Conservation (phyloP, 2,113 vertebrate species). For the Mystacornis crossleyi region DNA sequence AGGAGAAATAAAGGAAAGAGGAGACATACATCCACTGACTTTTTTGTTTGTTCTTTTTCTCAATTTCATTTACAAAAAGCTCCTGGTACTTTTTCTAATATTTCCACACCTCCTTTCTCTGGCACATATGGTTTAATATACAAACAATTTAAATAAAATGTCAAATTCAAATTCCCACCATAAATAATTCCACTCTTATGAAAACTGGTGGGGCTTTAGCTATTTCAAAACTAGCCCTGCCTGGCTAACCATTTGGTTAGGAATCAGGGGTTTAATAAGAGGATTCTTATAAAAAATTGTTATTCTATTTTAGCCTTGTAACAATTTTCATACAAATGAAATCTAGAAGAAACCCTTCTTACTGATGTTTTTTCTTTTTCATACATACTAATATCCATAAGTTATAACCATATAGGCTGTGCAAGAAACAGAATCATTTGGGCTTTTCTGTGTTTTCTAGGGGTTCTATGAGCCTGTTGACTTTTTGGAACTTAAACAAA, state of each 20-base stretch:
- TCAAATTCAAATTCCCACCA: constrained; percentile 55
- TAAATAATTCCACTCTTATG: constrained; percentile 28
- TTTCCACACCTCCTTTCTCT: constrained; percentile 52
- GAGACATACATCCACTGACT: neutral
- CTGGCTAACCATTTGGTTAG: constrained; percentile 32
- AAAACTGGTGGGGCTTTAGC: constrained; percentile 7
- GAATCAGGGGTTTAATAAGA: constrained; percentile 15
- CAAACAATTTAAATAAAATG: constrained; percentile 54
- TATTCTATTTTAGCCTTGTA: constrained; percentile 22
- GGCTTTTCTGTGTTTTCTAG: constrained; percentile 33
- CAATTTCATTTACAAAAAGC: constrained; percentile 47
- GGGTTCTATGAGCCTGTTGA: constrained; percentile 1
- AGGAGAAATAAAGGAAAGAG: neutral
- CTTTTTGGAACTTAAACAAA: constrained; percentile 27
- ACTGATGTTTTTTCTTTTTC: neutral
- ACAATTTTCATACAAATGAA: constrained; percentile 25
- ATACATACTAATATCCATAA: neutral
- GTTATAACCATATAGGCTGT: neutral
- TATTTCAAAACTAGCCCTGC: constrained; percentile 21
- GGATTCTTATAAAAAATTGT: neutral
- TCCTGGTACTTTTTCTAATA: constrained; percentile 32
- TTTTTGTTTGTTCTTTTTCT: neutral
- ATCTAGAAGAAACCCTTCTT: neutral
- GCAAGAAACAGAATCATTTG: neutral
- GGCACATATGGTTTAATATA: constrained; percentile 55